Evolutionary conservation across 2,113 vertebrate species (phyloP).

Genomic region (Engraulis encrasicolus): DNA sequence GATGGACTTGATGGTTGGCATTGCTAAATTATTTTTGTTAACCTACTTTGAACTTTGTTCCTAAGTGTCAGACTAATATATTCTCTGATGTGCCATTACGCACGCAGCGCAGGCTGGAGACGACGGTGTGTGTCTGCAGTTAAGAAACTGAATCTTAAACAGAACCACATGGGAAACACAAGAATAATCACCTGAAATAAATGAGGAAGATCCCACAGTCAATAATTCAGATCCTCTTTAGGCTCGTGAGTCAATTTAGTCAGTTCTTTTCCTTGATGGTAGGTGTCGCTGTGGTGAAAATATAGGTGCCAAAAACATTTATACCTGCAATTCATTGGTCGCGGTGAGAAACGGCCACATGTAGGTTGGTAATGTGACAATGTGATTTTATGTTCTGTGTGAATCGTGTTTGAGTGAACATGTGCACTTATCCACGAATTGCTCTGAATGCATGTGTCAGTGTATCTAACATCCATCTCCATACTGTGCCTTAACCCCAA

Average conservation of each 20-base stretch:
- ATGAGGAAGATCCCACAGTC: not conserved
- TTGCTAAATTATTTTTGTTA: not conserved
- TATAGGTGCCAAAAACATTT: not conserved
- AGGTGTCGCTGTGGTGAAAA: constrained; percentile 18
- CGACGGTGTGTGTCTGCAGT: too few relatives aligned
- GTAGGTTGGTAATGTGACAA: not conserved
- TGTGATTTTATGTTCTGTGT: not conserved
- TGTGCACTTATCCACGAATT: too few relatives aligned
- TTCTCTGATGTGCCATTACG: too few relatives aligned
- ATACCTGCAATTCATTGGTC: not conserved
- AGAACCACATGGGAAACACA: too few relatives aligned
- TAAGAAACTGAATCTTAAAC: too few relatives aligned
- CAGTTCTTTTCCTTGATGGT: not conserved
- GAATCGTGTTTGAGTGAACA: too few relatives aligned
- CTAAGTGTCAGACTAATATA: too few relatives aligned
- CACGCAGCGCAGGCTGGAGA: too few relatives aligned
- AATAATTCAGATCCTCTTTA: not conserved
- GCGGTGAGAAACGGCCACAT: not conserved
- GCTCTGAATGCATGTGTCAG: too few relatives aligned
- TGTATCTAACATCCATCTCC: too few relatives aligned
- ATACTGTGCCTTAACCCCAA: too few relatives aligned
- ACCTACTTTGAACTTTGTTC: too few relatives aligned
- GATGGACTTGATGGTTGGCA: not conserved
- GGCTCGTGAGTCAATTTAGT: not conserved
- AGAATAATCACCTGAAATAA: not conserved